Base-by-base conservation (phyloP, 30 jellyfish, hydroid and myxozoan species). In the Turritopsis dohrnii region DNA sequence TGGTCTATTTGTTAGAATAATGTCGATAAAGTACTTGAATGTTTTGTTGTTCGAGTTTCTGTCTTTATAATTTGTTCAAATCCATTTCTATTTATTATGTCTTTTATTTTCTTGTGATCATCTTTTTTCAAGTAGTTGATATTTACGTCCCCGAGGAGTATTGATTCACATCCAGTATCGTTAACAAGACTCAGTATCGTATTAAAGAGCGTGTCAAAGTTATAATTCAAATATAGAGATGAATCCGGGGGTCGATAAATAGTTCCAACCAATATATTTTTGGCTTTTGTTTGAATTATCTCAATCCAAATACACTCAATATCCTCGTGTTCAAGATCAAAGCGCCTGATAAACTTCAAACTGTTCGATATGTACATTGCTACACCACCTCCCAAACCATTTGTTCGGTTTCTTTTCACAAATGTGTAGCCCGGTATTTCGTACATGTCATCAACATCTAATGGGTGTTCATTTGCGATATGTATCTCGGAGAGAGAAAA, bases 141-240 rank as follows among this genome's bases (percentile, higher is more conserved):
- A 77, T 88, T 88, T 24, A 82, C 86, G 84, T 88, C 93, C 71
- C 96, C 96, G 88, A 88, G 20, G 71, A 88, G 81, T 28, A 88
- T 74, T 18, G 84, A 72, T 88, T 88, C 84, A 72, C 30, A 8
- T 25, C 72, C 26, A 52, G 60, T 69, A n/a, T n/a, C n/a, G n/a
- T n/a, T n/a, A n/a, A n/a, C n/a, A n/a, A n/a, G n/a, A n/a, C n/a
- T n/a, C n/a, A n/a, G n/a, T n/a, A 75, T 76, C 65, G 31, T 76
- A 54, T 76, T 65, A 85, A 85, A 85, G 60, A 76, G 66, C 24
- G 72, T 52, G 8, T 75, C 79, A 66, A 85, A 79, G 66, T 71
- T 75, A 23, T 71, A 52, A 52, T 81, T 74, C 29, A 86, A 65
- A 52, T 80, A 53, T 80, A 72, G 31, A 21, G 94, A 86, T 17